Evolutionary conservation across 2,797 vertebrate species (phyloP).

Genomic region (Cynodonichthys magdalenae): DNA sequence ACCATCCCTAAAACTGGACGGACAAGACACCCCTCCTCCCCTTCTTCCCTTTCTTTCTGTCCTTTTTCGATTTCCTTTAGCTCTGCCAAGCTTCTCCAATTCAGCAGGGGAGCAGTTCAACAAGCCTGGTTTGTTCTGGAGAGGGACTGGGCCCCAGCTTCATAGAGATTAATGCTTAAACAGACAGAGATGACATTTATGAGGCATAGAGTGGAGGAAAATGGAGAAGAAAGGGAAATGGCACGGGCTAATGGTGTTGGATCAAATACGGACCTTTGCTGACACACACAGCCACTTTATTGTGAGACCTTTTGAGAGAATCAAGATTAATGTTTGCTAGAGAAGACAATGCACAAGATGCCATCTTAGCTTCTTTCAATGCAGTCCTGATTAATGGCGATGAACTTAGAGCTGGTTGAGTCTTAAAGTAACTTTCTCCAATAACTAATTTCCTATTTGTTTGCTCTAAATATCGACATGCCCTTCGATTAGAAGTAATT

Average conservation of each 20-base stretch:
- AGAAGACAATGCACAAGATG: constrained; percentile 18
- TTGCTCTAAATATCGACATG: constrained; percentile 53
- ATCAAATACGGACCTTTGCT: constrained; percentile 47
- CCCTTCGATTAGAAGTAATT: constrained; percentile 48
- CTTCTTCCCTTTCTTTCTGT: constrained; percentile 44
- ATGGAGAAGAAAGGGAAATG: constrained; percentile 51
- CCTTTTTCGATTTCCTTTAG: constrained; percentile 69
- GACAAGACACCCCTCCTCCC: constrained; percentile 41
- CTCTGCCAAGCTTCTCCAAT: constrained; percentile 76
- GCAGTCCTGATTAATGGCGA: constrained; percentile 50
- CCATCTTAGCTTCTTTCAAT: constrained; percentile 30
- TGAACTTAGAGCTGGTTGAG: constrained; percentile 37
- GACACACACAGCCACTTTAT: constrained; percentile 28
- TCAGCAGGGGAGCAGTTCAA: constrained; percentile 72
- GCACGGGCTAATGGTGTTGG: constrained; percentile 40
- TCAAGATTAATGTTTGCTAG: constrained; percentile 24
- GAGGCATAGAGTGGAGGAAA: constrained; percentile 60
- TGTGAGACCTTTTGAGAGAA: constrained; percentile 31
- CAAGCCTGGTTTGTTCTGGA: constrained; percentile 78
- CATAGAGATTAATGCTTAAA: constrained; percentile 76
- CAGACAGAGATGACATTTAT: constrained; percentile 79
- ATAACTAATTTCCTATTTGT: constrained; percentile 61
- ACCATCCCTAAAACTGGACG: constrained; percentile 57
- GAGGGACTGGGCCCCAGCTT: constrained; percentile 69
- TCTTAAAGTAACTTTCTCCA: constrained; percentile 61